Evolutionary conservation across 2,797 vertebrate species (phyloP), one percentile per base, ranked within the genome.

Genomic region (Mus caroli): DNA sequence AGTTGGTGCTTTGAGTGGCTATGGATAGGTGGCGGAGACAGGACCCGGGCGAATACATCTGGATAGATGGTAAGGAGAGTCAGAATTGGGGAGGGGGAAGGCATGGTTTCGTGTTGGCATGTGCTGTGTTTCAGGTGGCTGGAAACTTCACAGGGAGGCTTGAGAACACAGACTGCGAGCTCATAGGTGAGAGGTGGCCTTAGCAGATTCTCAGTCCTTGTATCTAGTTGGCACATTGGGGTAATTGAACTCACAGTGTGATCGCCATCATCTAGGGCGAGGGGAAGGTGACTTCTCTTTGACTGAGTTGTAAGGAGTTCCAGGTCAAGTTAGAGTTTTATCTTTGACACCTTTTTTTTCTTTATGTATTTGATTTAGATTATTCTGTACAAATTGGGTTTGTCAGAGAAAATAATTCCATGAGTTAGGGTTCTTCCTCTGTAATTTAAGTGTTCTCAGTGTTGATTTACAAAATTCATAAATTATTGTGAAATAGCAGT

Each of bases 341-440:
- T 73, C 80, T 92, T 56, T 73, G 62, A 80, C 11, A 19, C 37
- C 50, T 62, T 80, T 56, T 28, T 34, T 88, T 86, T 88, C 83
- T 90, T 37, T 80, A 78, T 79, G 15, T 96, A 31, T 89, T 97
- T 90, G 56, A 82, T 92, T 91, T 40, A 91, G 67, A 69, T 93
- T 69, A 34, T 94, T 91, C 31, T 95, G n/a, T 79, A 20, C 20
- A 94, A 79, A 62, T 69, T 54, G 17, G 24, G 86, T 93, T 97
- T 95, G 40, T 91, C 67, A 91, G 46, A 60, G 94, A 92, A 91
- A 69, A 75, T 67, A n/a, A 69, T 19, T 94, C 3, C 46, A 76
- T 37, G 62, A 95, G 40, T 52, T 50, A 95, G 46, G 95, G 91
- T 96, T 85, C 89, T 5, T 94, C 46, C 9, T 94, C 50, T 94